Conservation (phyloP, 2,888 invertebrate genomes). For the Trichogramma dendrolimi region DNA sequence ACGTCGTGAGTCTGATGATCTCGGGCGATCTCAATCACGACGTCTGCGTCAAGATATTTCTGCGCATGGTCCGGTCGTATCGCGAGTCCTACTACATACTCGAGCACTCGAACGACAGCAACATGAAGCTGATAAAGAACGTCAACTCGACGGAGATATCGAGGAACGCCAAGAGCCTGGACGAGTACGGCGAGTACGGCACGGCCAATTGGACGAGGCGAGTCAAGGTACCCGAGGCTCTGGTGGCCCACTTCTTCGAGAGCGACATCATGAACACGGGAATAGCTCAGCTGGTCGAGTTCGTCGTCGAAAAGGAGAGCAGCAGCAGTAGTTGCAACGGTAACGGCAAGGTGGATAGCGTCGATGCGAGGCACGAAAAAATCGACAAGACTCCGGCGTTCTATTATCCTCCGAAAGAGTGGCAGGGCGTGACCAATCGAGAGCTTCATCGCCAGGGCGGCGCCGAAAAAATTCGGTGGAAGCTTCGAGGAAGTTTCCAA, state of each 20-base stretch:
- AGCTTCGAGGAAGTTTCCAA: slow-evolving; percentile 3
- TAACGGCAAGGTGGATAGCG: slow-evolving; percentile 11
- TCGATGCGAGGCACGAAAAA: not conserved
- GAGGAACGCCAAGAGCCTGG: slow-evolving; percentile 9
- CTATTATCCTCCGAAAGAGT: slow-evolving; percentile 6
- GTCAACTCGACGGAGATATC: slow-evolving; percentile 22
- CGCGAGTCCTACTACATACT: slow-evolving; percentile 23
- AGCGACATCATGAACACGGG: slow-evolving; percentile 12
- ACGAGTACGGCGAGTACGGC: slow-evolving; percentile 10
- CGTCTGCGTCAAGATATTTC: slow-evolving; percentile 20
- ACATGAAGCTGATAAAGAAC: slow-evolving; percentile 14
- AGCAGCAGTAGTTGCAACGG: not conserved
- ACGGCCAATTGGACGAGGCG: not conserved
- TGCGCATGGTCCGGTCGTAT: slow-evolving; percentile 22
- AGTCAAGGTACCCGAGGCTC: slow-evolving; percentile 12
- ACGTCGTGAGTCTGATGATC: slow-evolving; percentile 18
- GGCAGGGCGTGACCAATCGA: slow-evolving; percentile 4
- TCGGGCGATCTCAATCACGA: slow-evolving; percentile 19
- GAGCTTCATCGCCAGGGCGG: not conserved
- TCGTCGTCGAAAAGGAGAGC: slow-evolving; percentile 12
- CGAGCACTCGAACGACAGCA: slow-evolving; percentile 17
- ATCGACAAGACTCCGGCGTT: slow-evolving; percentile 1
- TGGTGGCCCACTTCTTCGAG: slow-evolving; percentile 17
- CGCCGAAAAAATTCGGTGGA: slow-evolving; percentile 19
- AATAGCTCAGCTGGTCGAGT: slow-evolving; percentile 17